Percentiles rank a stretch among this genome's conserved stretches.
These are phyloP conservation scores for human DNA, from an alignment of 2,113 vertebrate species.

Conservation along the genomic window GRCh38 chr12:56746501-56747000, in stretches of 20 bases:
- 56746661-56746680: neutral
- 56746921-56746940: constrained; percentile 95
- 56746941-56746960: constrained; percentile 99
- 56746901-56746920: accelerated
- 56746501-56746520: too few relatives aligned
- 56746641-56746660: too few relatives aligned
- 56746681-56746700: constrained; percentile 36
- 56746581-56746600: too few relatives aligned
- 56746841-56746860: constrained; percentile 95
- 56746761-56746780: constrained; percentile 53
- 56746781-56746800: constrained; percentile 91
- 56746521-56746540: too few relatives aligned
- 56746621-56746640: too few relatives aligned
- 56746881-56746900: neutral
- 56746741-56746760: neutral
- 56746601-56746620: too few relatives aligned
- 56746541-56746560: too few relatives aligned
- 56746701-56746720: neutral
- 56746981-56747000: constrained; percentile 97
- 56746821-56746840: constrained; percentile 95
- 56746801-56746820: constrained; percentile 96
- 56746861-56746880: constrained; percentile 52
- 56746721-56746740: constrained; percentile 43
- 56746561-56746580: too few relatives aligned
- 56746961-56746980: constrained; percentile 98